Conservation (phyloP, 1,140 invertebrate species). For the Drosophila bipectinata region DNA sequence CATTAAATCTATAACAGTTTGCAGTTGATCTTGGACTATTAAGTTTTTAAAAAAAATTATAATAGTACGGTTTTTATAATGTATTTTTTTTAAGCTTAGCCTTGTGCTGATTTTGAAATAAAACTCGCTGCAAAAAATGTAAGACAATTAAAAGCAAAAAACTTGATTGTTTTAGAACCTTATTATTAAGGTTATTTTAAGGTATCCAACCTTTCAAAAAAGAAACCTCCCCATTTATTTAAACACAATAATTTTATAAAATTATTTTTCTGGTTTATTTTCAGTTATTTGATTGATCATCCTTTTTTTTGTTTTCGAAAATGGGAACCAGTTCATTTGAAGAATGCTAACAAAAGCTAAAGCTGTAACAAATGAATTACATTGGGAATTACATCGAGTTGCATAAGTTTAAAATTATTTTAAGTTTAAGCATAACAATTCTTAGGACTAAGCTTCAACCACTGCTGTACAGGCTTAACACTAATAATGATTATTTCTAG, state of each 20-base stretch:
- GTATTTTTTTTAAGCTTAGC: neutral
- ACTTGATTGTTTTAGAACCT: neutral
- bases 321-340: slow-evolving; percentile 30
- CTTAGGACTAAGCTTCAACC: slow-evolving; percentile 70
- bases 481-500: slow-evolving; percentile 24
- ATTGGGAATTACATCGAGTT: slow-evolving; percentile 22
- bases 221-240: neutral
- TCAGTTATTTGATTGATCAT: slow-evolving; percentile 3
- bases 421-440: slow-evolving; percentile 71
- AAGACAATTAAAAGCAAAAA: neutral
- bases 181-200: neutral
- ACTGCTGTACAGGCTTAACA: slow-evolving; percentile 57
- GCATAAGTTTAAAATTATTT: slow-evolving; percentile 20
- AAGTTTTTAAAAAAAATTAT: neutral
- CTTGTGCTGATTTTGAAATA: neutral
- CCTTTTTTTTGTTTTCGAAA: slow-evolving; percentile 17
- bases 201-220: neutral
- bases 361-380: slow-evolving; percentile 29
- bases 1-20: neutral
- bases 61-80: neutral
- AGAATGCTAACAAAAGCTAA: slow-evolving; percentile 42
- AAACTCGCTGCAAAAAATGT: neutral
- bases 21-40: neutral
- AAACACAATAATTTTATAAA: neutral
- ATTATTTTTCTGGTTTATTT: slow-evolving; percentile 46